A percentile compares a stretch with the other conserved stretches of the same genome.
Evolutionary conservation across 2,797 vertebrate species (phyloP).

Genomic region (Sebastes itinus): DNA sequence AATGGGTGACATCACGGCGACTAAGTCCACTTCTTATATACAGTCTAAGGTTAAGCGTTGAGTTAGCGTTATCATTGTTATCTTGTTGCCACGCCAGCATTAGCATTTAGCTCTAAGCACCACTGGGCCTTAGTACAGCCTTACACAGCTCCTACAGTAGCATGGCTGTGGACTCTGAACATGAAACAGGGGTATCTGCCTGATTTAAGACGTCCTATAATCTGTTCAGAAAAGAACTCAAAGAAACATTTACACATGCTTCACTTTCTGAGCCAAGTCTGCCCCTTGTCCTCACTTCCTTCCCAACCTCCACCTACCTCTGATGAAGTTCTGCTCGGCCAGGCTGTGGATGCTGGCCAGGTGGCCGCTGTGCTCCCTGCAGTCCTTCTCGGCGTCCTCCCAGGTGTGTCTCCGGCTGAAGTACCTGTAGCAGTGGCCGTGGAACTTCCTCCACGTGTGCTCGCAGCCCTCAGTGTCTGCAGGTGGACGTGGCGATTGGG

Average conservation of each 20-base stretch:
- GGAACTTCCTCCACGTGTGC: slow-evolving; percentile 96
- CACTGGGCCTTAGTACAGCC: too few species aligned
- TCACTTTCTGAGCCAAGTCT: background rate
- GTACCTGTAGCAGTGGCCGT: slow-evolving; percentile 95
- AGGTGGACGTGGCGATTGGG: background rate
- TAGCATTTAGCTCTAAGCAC: background rate
- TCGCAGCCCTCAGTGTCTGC: slow-evolving; percentile 94
- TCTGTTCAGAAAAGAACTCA: background rate
- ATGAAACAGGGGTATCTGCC: background rate
- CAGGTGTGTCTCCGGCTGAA: slow-evolving; percentile 92
- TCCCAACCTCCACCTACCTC: slow-evolving; percentile 78
- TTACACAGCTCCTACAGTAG: background rate
- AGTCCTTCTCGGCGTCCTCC: slow-evolving; percentile 95
- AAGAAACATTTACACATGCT: background rate
- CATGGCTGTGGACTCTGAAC: background rate
- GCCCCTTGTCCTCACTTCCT: background rate
- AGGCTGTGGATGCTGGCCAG: slow-evolving; percentile 92
- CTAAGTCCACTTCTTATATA: too few species aligned
- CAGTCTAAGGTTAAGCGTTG: too few species aligned
- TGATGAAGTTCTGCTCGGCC: slow-evolving; percentile 93
- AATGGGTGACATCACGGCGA: too few species aligned
- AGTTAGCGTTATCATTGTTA: background rate
- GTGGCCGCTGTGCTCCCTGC: slow-evolving; percentile 91
- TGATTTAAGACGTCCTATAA: slow-evolving; percentile 5
- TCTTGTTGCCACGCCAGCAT: background rate